These are phyloP conservation scores for Agonopterix heracliana DNA, from an alignment of 2,888 invertebrate species.

Conservation along the genomic window DNA sequence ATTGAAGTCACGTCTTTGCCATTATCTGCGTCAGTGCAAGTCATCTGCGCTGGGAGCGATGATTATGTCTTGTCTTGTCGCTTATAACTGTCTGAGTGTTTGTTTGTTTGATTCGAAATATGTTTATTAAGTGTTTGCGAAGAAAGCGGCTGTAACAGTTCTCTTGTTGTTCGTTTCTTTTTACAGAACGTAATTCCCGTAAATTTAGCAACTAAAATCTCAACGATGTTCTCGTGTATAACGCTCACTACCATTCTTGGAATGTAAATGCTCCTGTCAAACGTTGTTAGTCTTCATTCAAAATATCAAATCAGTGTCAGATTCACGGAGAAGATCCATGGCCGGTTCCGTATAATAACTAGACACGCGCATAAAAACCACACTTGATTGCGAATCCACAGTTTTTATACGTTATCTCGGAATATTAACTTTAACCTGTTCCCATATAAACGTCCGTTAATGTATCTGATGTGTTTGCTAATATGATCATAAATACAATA, in stretches of 20 bases:
- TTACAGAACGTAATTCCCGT: too few species aligned
- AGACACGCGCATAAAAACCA: too few species aligned
- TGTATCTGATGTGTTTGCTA: too few species aligned
- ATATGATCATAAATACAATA: too few species aligned
- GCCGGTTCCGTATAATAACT: too few species aligned
- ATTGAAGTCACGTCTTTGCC: constrained; percentile 44
- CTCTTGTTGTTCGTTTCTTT: too few species aligned
- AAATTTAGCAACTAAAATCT: too few species aligned
- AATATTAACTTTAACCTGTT: too few species aligned
- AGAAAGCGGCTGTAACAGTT: background rate
- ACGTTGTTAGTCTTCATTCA: background rate
- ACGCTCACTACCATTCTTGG: background rate
- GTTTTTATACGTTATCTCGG: too few species aligned
- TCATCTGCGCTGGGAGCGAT: constrained; percentile 23
- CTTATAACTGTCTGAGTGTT: constrained; percentile 22
- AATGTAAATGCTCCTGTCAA: constrained; percentile 3
- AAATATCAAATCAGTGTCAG: background rate
- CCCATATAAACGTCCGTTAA: too few species aligned
- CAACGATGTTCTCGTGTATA: background rate
- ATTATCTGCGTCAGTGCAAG: constrained; percentile 39
- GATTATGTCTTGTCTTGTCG: constrained; percentile 18
- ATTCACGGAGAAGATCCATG: too few species aligned
- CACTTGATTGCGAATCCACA: too few species aligned
- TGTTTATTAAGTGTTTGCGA: constrained; percentile 10
- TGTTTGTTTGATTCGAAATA: constrained; percentile 1